Evolutionary conservation across 2,888 invertebrate species (phyloP), one percentile per base, ranked within the genome.

Genomic region (Rhagonycha lutea): DNA sequence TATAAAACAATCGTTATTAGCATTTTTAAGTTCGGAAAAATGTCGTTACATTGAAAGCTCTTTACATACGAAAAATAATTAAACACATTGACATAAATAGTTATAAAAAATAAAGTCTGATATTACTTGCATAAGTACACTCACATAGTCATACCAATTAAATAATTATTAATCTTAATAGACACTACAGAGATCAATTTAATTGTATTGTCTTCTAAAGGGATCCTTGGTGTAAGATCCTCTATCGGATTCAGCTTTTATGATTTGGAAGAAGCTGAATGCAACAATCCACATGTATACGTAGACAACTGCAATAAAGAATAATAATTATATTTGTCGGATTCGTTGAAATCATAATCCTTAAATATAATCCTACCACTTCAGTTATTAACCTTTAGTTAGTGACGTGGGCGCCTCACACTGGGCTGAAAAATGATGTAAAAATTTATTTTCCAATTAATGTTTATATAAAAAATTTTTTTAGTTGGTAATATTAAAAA

Each of bases 221-320:
- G 94, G 94, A 78, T 93, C 93, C 84, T 93, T 94, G 80, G 91
- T 90, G 87, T 95, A 95, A n/a, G 93, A 89, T 65, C 94, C 94
- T 81, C 92, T 91, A 82, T 92, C 92, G 76, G 92, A 91, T 81
- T 94, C 94, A 79, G 92, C 91, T 80, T 90, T 89, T 61, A 94
- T 90, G 80, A 93, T 91, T 81, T 93, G 90, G 87, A 94, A 96
- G 87, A 94, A 94, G 84, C 95, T 95, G 90, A 93, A 95, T 70
- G 95, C 94, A 70, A 96, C 95, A 82, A 92, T 90, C 95, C 96
- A 96, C 86, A 95, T 91, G 88, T 95, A 96, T 72, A 93, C 89
- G 87, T 94, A 94, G 32, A 95, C 88, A 81, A 92, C 95, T 95
- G 91, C 67, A 92, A 92, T 80, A 79, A 81, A 80, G 5, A 24